Evolutionary conservation across 35 echinoderm and acorn worm species (phyloP).

Genomic region (Heliocidaris tuberculata): DNA sequence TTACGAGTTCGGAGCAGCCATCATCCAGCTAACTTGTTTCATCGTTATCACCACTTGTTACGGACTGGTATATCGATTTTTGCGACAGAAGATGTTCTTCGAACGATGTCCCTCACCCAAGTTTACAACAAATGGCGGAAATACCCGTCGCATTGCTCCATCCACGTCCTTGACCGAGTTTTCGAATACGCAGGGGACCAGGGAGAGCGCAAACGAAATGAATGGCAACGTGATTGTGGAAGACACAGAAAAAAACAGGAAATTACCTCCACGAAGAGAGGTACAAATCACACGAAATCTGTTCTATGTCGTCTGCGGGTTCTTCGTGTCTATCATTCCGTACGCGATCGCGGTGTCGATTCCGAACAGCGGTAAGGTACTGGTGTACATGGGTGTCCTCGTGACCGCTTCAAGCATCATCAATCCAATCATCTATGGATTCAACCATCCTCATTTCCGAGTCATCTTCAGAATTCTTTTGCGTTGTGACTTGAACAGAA

Average conservation of each 20-base stretch:
- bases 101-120: background rate
- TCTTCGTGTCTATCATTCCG: conserved; percentile 61
- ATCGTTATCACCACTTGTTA: conserved; percentile 48
- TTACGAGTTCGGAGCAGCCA: conserved; percentile 25
- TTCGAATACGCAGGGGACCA: background rate
- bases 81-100: conserved; percentile 42
- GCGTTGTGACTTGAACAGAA: conserved; percentile 32
- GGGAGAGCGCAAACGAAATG: background rate
- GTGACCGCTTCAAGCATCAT: conserved; percentile 19
- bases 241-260: background rate
- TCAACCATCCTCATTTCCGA: conserved; percentile 57
- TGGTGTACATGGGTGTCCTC: conserved; percentile 26
- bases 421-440: conserved; percentile 58
- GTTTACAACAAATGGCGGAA: background rate
- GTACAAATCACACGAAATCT: conserved; percentile 60
- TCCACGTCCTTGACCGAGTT: background rate
- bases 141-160: background rate
- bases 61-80: conserved; percentile 25
- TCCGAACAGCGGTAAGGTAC: conserved; percentile 49
- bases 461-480: conserved; percentile 41
- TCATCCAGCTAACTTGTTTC: conserved; percentile 44
- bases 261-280: conserved; percentile 16
- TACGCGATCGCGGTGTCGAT: conserved; percentile 58
- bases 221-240: background rate
- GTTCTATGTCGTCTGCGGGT: conserved; percentile 58